Percentiles rank a stretch among this genome's conserved stretches.
Conservation (phyloP, 53 echinoderm and acorn worm genomes). For the Zoroaster sp. region DNA sequence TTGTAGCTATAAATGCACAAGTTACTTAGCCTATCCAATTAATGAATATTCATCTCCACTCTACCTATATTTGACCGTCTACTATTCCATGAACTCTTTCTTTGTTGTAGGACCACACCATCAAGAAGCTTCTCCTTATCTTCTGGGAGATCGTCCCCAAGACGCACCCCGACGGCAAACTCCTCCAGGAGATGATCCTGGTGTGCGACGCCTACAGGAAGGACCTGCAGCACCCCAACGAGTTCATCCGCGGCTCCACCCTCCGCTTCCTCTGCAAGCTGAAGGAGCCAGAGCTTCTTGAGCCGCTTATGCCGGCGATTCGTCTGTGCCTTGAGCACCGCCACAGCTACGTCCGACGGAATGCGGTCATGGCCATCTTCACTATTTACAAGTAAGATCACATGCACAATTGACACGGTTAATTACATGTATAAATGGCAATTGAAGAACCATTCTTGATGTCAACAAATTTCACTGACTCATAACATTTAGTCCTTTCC, state of each 20-base stretch:
- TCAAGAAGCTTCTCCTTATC: conserved; percentile 93
- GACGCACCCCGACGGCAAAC: conserved; percentile 98
- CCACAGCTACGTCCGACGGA: conserved; percentile 95
- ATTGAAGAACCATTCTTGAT: no score
- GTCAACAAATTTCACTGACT: no score
- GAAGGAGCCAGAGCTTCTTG: conserved; percentile 92
- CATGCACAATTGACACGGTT: no score
- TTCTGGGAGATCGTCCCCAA: conserved; percentile 99
- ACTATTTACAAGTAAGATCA: conserved; percentile 97
- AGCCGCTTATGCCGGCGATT: conserved; percentile 99
- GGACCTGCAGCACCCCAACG: conserved; percentile 99
- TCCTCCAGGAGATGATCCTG: conserved; percentile 97
- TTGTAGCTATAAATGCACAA: no score
- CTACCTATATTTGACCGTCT: not conserved
- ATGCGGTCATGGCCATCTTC: conserved; percentile 97
- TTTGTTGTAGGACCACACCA: conserved; percentile 94
- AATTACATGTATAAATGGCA: no score
- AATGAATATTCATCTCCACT: no score
- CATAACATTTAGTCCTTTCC: no score
- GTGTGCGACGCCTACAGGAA: conserved; percentile 98
- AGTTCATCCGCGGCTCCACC: conserved; percentile 99
- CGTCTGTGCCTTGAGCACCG: conserved; percentile 96
- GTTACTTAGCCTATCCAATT: no score
- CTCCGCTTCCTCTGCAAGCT: conserved; percentile 96
- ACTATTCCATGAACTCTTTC: no score